phyloP scores from a whole-genome alignment of 2,888 invertebrate genomes.

The Dryomyza anilis region DNA sequence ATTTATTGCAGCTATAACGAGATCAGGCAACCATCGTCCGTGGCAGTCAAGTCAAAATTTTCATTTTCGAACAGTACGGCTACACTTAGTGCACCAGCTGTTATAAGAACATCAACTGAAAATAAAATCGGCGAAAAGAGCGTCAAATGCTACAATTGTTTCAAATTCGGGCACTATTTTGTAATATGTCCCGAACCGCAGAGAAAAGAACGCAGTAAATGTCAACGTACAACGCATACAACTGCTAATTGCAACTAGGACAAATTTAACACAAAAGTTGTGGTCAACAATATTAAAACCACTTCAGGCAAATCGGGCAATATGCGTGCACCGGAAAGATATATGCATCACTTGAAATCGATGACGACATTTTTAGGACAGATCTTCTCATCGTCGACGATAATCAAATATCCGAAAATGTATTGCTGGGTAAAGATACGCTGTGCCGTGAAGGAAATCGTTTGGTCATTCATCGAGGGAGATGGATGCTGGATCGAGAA shows the following conservation, averaged over 20 bases:
- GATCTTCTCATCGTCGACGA: conserved; percentile 29
- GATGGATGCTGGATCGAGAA: conserved; percentile 25
- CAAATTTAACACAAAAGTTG: neutral
- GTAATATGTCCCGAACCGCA: no score
- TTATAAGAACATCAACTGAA: neutral
- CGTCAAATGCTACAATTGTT: no score
- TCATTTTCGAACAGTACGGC: neutral
- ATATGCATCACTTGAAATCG: conserved; percentile 23
- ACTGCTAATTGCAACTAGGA: no score
- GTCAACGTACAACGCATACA: no score
- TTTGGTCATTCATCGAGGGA: conserved; percentile 28
- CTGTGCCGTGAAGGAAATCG: conserved; percentile 27
- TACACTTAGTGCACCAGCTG: neutral
- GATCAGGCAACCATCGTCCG: conserved; percentile 7
- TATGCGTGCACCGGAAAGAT: conserved; percentile 25
- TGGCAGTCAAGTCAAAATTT: no score
- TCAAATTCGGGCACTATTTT: no score
- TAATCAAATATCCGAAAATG: conserved; percentile 21
- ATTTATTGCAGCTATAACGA: conserved; percentile 26
- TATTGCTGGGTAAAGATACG: conserved; percentile 25
- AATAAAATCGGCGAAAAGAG: neutral
- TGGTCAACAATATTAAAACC: neutral
- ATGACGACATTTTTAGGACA: conserved; percentile 10
- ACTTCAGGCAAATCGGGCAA: conserved; percentile 19
- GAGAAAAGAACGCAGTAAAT: conserved; percentile 6